Percentiles rank a stretch among this genome's conserved stretches.
Evolutionary conservation across 2,113 vertebrate genomes (phyloP).

Genomic region (Ramphastos sulfuratus): DNA sequence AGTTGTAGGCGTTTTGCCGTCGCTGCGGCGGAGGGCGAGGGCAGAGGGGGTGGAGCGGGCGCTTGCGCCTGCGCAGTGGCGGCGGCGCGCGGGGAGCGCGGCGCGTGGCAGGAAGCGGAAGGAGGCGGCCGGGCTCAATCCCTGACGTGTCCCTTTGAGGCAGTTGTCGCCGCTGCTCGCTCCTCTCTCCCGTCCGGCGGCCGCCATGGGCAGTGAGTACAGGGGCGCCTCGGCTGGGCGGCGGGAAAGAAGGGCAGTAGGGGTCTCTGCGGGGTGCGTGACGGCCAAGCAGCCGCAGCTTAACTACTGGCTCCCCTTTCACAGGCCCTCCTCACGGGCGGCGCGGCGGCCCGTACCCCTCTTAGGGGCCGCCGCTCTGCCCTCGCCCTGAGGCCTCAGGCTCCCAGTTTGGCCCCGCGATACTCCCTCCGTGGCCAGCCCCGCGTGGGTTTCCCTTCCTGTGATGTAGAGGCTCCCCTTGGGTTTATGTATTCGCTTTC

Average conservation of each 20-base stretch:
- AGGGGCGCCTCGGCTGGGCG: neutral
- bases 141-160: constrained; percentile 77
- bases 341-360: neutral
- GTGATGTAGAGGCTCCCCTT: rapidly evolving
- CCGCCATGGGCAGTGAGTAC: constrained; percentile 80
- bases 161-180: neutral
- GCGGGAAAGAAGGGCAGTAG: no score
- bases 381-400: no score
- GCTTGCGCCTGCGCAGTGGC: neutral
- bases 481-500: no score
- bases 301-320: neutral
- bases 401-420: neutral
- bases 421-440: neutral
- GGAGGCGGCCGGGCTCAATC: neutral
- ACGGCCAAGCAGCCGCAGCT: neutral
- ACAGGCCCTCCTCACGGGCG: neutral
- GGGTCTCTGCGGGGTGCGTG: neutral
- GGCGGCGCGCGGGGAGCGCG: neutral
- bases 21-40: rapidly evolving
- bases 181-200: neutral
- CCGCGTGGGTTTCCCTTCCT: no score
- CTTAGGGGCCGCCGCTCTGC: neutral
- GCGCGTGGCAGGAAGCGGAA: constrained; percentile 86
- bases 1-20: neutral
- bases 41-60: rapidly evolving